Conservation (phyloP, 2,113 vertebrate genomes). For the Zingel zingel region DNA sequence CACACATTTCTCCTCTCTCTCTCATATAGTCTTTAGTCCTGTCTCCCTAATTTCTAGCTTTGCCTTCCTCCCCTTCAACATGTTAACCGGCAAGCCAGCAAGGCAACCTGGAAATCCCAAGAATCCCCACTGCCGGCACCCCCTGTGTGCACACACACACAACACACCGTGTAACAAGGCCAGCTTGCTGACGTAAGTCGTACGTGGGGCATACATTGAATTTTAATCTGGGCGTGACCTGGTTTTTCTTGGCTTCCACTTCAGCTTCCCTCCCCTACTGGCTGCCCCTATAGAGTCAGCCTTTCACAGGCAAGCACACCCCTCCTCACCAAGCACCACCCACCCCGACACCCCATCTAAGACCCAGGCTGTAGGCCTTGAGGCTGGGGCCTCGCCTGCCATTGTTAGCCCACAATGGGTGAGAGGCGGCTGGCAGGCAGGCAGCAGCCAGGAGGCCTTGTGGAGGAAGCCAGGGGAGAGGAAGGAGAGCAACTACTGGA, state of each 20-base stretch:
- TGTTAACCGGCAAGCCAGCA: slow-evolving; percentile 22
- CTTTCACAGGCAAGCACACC: slow-evolving; percentile 67
- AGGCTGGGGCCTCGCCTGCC: slow-evolving; percentile 84
- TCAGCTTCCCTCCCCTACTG: slow-evolving; percentile 42
- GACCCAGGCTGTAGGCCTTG: slow-evolving; percentile 80
- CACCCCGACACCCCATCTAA: slow-evolving; percentile 45
- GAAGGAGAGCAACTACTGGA: slow-evolving; percentile 31
- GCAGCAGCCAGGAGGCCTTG: slow-evolving; percentile 81
- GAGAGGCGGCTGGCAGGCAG: slow-evolving; percentile 77
- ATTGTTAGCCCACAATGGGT: slow-evolving; percentile 85
- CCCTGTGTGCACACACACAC: slow-evolving; percentile 2
- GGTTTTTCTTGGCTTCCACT: slow-evolving; percentile 78
- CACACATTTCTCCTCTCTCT: slow-evolving; percentile 33
- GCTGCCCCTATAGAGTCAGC: slow-evolving; percentile 68
- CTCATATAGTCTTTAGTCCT: slow-evolving; percentile 46
- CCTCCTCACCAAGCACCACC: slow-evolving; percentile 42
- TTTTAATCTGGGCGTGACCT: slow-evolving; percentile 87
- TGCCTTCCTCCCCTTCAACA: background rate
- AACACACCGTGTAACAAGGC: slow-evolving; percentile 10
- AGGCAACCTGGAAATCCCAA: slow-evolving; percentile 33
- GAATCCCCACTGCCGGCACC: slow-evolving; percentile 1
- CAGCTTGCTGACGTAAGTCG: slow-evolving; percentile 66
- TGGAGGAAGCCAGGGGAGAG: slow-evolving; percentile 53
- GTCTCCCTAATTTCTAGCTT: slow-evolving; percentile 22
- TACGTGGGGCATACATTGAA: slow-evolving; percentile 62